phyloP scores from a whole-genome alignment of 2,797 vertebrate species.

The Hemibagrus guttatus region DNA sequence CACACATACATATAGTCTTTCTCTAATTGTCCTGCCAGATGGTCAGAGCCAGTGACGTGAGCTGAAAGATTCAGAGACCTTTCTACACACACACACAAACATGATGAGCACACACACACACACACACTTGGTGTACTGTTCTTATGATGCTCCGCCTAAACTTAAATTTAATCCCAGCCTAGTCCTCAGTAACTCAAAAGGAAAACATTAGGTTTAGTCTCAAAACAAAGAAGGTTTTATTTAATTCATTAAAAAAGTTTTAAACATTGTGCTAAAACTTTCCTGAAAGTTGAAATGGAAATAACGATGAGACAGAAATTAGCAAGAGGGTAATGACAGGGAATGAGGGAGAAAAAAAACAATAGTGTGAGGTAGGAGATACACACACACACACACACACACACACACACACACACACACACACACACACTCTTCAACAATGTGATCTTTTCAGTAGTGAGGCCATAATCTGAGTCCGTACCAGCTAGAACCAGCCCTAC shows the following conservation, averaged over 20 bases:
- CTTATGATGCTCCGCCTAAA: neutral
- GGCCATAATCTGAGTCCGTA: constrained; percentile 6
- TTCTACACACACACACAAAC: neutral
- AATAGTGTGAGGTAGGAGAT: constrained; percentile 86
- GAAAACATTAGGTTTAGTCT: neutral
- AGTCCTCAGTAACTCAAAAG: neutral
- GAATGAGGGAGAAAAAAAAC: constrained; percentile 72
- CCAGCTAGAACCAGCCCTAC: constrained; percentile 2
- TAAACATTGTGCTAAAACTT: neutral
- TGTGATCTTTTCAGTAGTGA: constrained; percentile 26
- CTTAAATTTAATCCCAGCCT: neutral
- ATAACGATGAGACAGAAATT: neutral
- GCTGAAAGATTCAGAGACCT: constrained; percentile 65
- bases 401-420: constrained; percentile 19
- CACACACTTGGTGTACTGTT: neutral
- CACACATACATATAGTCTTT: neutral
- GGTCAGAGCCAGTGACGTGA: constrained; percentile 74
- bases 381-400: neutral
- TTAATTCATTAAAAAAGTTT: neutral
- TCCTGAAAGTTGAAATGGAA: neutral
- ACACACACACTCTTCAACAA: constrained; percentile 29
- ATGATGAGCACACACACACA: too few species aligned
- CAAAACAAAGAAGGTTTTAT: neutral
- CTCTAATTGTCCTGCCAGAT: constrained; percentile 31
- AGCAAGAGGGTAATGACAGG: neutral